Base-by-base conservation (phyloP, 2,888 invertebrate species). In the Criorhina ranunculi region DNA sequence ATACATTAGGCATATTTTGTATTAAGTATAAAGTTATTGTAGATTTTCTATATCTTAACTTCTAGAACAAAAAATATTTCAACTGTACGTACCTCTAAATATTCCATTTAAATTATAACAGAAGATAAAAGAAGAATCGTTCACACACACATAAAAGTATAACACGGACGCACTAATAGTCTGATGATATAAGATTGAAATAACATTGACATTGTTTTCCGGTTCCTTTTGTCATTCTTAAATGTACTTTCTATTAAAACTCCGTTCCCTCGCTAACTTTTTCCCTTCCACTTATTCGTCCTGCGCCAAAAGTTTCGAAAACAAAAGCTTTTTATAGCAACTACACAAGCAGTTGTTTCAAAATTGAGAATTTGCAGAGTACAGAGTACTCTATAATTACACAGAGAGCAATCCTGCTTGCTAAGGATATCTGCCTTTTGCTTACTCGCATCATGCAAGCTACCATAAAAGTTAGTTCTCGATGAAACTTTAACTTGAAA, bases 261-360 rank as follows among this genome's bases (percentile, higher is more conserved):
- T 7, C 51, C 12, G n/a, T 24, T 46, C 62, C 33, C 59, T 7
- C n/a, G n/a, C n/a, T 19, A 35, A 19, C 37, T 29, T 46, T 6
- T 9, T 11, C 51, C 19, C n/a, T 31, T 60, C 12, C n/a, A 8
- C 9, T 12, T 8, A 40, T 2, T 7, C 19, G 40, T 33, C 62
- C 31, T 64, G 67, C 55, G 44, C 67, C 60, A 17, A 57, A 29
- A 12, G 24, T 12, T 69, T 7, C 11, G 1, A 40, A 46, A 60
- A 9, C 9, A 15, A 29, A 55, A 83, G 83, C 83, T 83, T 83
- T 67, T 83, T 83, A 83, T 83, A 79, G 73, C 73, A 83, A 67
- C 66, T 35, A 77, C 46, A 73, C 83, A 55, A 1, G 1, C 6
- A 62, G 5, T 17, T 3, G 6, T 37, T 29, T 8, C 37, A 49